Percentiles rank a stretch among this genome's conserved stretches.
These are phyloP conservation scores for Canis aureus DNA, from an alignment of 2,113 vertebrate species.

Conservation along the genomic window DNA sequence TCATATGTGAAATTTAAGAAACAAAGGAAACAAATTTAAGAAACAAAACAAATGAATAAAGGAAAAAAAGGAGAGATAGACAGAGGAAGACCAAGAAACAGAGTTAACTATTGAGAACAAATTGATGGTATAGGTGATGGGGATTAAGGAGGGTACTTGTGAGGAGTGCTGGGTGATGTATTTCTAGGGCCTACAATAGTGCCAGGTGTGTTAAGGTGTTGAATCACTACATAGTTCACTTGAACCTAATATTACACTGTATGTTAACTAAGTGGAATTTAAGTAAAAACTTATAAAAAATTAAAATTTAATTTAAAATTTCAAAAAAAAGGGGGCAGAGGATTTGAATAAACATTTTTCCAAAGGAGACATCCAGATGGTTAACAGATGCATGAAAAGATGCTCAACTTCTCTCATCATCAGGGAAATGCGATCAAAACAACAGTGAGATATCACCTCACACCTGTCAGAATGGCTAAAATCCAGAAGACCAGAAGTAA, in stretches of 20 bases:
- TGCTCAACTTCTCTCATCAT: background rate
- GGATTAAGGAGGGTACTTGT: background rate
- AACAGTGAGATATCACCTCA: background rate
- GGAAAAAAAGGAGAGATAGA: background rate
- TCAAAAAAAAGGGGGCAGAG: background rate
- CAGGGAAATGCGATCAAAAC: background rate
- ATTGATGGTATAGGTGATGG: background rate
- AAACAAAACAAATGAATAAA: background rate
- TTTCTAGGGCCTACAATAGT: background rate
- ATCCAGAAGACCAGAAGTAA: background rate
- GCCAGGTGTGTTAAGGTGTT: background rate
- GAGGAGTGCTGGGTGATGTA: background rate
- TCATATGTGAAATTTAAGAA: background rate
- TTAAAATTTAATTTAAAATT: background rate
- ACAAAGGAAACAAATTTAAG: background rate
- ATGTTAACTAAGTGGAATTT: background rate
- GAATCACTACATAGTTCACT: background rate
- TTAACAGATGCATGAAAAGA: background rate
- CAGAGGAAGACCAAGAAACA: background rate
- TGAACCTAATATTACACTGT: background rate
- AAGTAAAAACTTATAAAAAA: background rate
- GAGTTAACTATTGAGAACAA: background rate
- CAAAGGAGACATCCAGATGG: background rate
- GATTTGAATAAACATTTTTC: background rate
- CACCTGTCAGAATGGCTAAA: background rate